Evolutionary conservation across 2,113 vertebrate species (phyloP).

Genomic region (Neopipo cinnamomea): DNA sequence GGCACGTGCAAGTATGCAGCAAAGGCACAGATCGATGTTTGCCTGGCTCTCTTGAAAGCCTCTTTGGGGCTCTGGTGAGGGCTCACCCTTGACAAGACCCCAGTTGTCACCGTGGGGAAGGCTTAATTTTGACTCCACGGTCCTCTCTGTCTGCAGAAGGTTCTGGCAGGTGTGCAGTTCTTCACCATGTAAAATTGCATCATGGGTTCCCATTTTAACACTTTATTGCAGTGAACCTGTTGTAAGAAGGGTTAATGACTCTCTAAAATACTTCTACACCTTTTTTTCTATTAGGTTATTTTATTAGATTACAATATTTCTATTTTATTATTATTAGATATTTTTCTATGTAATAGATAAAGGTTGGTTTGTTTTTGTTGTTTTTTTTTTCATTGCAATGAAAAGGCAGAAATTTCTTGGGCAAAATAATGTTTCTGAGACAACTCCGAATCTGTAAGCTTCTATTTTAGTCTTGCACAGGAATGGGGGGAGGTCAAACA

Average conservation of each 20-base stretch:
- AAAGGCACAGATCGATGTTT: accelerated
- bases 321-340: neutral
- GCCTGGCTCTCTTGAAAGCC: neutral
- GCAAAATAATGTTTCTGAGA: neutral
- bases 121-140: neutral
- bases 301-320: neutral
- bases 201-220: neutral
- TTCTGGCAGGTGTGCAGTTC: neutral
- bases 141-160: neutral
- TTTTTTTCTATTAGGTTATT: neutral
- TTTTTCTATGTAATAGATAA: neutral
- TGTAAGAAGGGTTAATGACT: neutral
- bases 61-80: neutral
- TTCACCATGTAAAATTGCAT: neutral
- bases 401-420: neutral
- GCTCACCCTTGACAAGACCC: neutral
- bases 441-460: neutral
- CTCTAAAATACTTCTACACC: neutral
- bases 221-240: neutral
- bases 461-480: neutral
- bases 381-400: neutral
- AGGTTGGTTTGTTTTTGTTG: neutral
- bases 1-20: neutral
- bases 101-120: accelerated
- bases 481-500: neutral